Conservation (phyloP, 2,113 vertebrate genomes). For the Nesospiza acunhae region DNA sequence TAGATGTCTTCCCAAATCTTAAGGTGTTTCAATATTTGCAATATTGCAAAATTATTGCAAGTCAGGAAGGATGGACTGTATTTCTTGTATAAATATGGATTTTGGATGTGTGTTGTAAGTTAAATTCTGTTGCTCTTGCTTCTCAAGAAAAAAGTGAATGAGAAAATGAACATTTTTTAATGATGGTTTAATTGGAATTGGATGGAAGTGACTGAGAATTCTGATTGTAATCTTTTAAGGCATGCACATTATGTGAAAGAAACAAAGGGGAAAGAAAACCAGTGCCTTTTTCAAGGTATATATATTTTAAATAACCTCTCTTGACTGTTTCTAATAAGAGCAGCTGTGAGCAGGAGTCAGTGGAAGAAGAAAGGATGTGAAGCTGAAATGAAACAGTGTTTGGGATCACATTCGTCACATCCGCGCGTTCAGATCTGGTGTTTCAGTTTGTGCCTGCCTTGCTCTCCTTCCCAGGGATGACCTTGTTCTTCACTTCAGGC, state of each 20-base stretch:
- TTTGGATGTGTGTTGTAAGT: neutral
- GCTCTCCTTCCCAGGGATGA: neutral
- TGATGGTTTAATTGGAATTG: neutral
- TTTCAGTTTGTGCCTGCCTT: neutral
- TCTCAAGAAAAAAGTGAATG: neutral
- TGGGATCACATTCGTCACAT: neutral
- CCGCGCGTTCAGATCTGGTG: neutral
- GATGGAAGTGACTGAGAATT: neutral
- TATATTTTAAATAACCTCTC: neutral
- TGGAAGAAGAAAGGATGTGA: constrained; percentile 24
- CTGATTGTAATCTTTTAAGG: neutral
- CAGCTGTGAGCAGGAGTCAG: constrained; percentile 38
- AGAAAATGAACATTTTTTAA: neutral
- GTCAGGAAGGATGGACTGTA: neutral
- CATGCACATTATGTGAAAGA: neutral
- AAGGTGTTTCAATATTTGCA: neutral
- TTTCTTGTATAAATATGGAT: neutral
- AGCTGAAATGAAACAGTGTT: constrained; percentile 45
- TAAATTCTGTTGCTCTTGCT: neutral
- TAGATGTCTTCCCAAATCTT: neutral
- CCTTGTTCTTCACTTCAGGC: neutral
- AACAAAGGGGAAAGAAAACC: neutral
- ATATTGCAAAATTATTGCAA: neutral
- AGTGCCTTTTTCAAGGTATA: neutral
- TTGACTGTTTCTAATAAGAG: constrained; percentile 37